Base-by-base conservation (phyloP, 2,113 vertebrate genomes). In the Charadrius vociferus region DNA sequence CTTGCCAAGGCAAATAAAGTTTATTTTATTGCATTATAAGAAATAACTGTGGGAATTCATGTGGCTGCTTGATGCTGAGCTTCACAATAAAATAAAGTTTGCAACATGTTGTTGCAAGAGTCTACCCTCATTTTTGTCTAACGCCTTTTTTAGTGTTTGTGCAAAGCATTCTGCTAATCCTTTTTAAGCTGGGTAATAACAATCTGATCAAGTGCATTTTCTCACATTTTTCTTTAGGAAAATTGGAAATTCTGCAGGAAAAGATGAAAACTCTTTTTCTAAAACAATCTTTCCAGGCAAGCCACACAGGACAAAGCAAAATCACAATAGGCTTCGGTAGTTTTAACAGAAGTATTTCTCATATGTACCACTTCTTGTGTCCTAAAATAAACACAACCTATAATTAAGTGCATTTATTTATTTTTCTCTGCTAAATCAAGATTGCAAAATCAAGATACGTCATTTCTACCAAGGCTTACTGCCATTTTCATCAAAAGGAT, bases 401-500 rank as follows among this genome's bases (percentile, higher is more conserved):
- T 88, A 93, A 92, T 85, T 82, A 70, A 53, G 3, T 53, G 9
- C 16, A 85, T 71, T 34, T 58, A 87, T 93, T 95, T 94, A 82
- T 91, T 94, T 95, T 95, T 82, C 47, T 72, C 50, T 89, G 11
- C 17, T 84, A 93, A 96, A 86, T 47, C 29, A 39, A 92, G 61
- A 72, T n/a, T 89, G 11, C 17, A 81, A 93, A 96, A 86, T 47
- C 29, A 39, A 92, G 61, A 72, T n/a, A 30, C 1, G 1, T 50
- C 5, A 50, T 77, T 93, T 94, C 50, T 93, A 68, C 23, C 9
- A 71, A 58, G 36, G 10, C 14, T 90, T 91, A 26, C 56, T 90
- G 32, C 3, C 21, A 37, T 75, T 91, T 91, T 63, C 10, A 22
- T 72, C 41, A 55, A 73, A 92, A 89, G 19, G 16, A 77, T 24